Evolutionary conservation across 2,113 vertebrate genomes (phyloP).

Genomic region (Sigmodon hispidus): DNA sequence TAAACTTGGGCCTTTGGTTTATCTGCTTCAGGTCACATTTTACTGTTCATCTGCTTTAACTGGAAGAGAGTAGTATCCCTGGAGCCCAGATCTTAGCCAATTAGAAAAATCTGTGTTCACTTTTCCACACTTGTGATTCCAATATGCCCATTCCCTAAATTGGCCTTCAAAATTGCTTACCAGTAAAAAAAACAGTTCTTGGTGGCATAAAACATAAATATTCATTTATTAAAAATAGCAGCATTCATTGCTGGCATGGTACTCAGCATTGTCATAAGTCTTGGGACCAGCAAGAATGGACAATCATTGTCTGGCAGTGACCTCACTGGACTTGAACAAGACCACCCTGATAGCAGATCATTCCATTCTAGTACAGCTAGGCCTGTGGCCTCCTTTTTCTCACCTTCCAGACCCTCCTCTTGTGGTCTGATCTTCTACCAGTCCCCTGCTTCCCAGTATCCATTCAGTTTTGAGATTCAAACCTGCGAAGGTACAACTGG

Average conservation of each 20-base stretch:
- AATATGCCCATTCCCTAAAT: neutral
- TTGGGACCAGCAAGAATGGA: neutral
- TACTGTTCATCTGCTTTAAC: neutral
- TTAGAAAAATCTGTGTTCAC: neutral
- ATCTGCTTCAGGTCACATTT: neutral
- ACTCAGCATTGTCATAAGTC: neutral
- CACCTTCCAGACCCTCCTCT: neutral
- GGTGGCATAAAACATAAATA: neutral
- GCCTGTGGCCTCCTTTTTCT: accelerated
- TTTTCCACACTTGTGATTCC: neutral
- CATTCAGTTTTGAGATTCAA: neutral
- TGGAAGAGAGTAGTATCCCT: no score
- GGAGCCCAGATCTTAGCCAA: neutral
- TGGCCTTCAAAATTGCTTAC: neutral
- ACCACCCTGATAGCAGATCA: neutral
- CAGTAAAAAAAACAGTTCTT: constrained; percentile 16
- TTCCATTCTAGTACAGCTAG: neutral
- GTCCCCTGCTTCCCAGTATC: neutral
- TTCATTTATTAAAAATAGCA: constrained; percentile 6
- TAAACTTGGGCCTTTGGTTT: no score
- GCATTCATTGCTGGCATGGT: neutral
- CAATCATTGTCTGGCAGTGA: neutral
- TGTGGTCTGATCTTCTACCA: neutral
- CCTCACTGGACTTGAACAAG: neutral
- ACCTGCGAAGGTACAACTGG: neutral